Base-by-base conservation (phyloP, 1,140 invertebrate genomes). In the Eulimnadia texana region DNA sequence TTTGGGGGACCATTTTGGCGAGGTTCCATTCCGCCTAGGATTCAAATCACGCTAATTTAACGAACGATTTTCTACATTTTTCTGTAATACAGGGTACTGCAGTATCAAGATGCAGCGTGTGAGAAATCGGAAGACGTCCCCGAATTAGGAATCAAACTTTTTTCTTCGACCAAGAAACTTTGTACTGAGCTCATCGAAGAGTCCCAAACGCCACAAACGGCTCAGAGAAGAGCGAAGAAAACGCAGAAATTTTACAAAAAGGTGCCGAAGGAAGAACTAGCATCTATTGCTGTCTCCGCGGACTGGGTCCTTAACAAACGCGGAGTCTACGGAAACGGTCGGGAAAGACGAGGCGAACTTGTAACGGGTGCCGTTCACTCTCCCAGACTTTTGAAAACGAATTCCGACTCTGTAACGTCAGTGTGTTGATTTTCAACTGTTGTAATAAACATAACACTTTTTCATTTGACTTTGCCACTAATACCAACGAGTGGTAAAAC, bases 271-370 rank as follows among this genome's bases (percentile, higher is more conserved):
- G 50, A 52, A 23, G 60, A 61, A 28, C 29, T 61, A 16, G 23
- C 22, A 16, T 24, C 42, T 53, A 23, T 61, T 27, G 60, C 25
- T 24, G 60, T 61, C 22, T 29, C 60, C 2, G 50, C 42, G 16
- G 60, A 61, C 25, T 61, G 60, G 60, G 50, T 61, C 29, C 0
- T 61, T 19, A 53, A 61, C n/a, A 61, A 61, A 51, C 60, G 50
- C 3, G 60, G 60, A 51, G 27, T 61, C n/a, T 61, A 61, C 23
- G 60, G 60, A 2, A 61, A 61, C 3, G 60, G 60, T 29, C 47
- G 60, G 24, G 60, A 53, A 28, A 61, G 23, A 25, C 49, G 23
- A 29, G 50, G 60, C 3, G 60, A 61, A 51, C 19, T 53, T 11
- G 23, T 61, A 0, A 61, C 60, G 20, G 60, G 60, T 19, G 58